Base-by-base conservation (phyloP, 2,888 invertebrate species). In the Diogma glabrata region DNA sequence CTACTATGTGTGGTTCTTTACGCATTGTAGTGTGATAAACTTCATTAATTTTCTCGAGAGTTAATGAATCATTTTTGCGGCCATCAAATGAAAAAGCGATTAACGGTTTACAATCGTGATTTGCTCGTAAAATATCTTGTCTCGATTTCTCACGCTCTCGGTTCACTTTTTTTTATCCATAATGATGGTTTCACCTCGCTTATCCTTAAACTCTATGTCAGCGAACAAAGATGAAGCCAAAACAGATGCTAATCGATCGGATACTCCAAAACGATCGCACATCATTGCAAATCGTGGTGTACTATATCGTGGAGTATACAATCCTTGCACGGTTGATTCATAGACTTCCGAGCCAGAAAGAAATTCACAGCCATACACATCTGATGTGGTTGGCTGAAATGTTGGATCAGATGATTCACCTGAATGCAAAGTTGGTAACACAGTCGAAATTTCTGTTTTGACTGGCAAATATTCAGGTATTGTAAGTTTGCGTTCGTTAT, bases 41-140 rank as follows among this genome's bases (percentile, higher is more conserved):
- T 7, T 46, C 6, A 46, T 46, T 23, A 12, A 46, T 46, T 46
- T 46, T 46, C 22, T 46, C 46, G 6, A 8, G 5, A 4, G 46
- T 46, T 46, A 22, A n/a, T 5, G 46, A 4, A 46, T 46, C 46
- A 46, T 46, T n/a, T 46, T 46, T 46, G n/a, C 46, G 19, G 46
- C 20, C 46, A n/a, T 46, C 24, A 23, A 22, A 46, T 22, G 46
- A 46, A 46, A 46, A 46, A 22, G 46, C 22, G 8, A 46, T 46
- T 22, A 46, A 22, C 7, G 19, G n/a, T 4, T 20, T 8, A 6
- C 6, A 20, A 46, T 46, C 46, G 12, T 23, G 22, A 6, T 10
- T 17, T 20, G n/a, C 22, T 14, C 46, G 22, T 20, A 46, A 22
- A 6, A 22, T 14, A 7, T 22, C 46, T 46, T 12, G 8, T 26